A percentile compares a stretch with the other conserved stretches of the same genome.
Evolutionary conservation across 2,113 vertebrate species (phyloP).

Genomic region (Myrmecophaga tridactyla): DNA sequence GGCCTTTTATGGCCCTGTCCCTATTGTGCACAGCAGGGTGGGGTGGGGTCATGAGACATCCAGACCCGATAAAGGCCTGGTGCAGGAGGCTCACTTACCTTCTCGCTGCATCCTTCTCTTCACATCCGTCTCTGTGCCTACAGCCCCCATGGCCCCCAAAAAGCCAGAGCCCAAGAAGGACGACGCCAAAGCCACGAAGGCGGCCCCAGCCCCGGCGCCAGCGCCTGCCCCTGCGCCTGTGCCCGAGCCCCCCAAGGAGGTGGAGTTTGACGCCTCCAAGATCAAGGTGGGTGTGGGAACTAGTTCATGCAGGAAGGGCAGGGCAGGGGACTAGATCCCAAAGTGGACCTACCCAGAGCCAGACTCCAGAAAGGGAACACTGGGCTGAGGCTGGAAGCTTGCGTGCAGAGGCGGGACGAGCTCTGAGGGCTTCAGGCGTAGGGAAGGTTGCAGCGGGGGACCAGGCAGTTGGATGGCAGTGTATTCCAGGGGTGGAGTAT

Average conservation of each 20-base stretch:
- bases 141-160: slow-evolving; percentile 89
- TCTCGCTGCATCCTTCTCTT: background rate
- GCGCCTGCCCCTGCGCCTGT: slow-evolving; percentile 78
- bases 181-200: slow-evolving; percentile 89
- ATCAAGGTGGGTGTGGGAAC: slow-evolving; percentile 85
- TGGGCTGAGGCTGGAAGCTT: background rate
- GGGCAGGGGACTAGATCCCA: no score
- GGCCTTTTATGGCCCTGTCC: slow-evolving; percentile 91
- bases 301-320: background rate
- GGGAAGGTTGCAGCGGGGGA: background rate
- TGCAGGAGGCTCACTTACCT: background rate
- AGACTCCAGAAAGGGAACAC: background rate
- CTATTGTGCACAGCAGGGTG: slow-evolving; percentile 83
- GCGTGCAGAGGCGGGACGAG: background rate
- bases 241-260: slow-evolving; percentile 84
- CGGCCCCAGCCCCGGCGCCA: slow-evolving; percentile 79
- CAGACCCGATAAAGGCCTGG: slow-evolving; percentile 86
- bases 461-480: background rate
- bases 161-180: slow-evolving; percentile 93
- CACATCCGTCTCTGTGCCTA: background rate
- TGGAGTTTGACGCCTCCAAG: slow-evolving; percentile 88
- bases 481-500: background rate
- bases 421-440: background rate
- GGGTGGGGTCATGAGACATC: slow-evolving; percentile 69
- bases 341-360: background rate